phyloP scores from a whole-genome alignment of 2,888 invertebrate genomes.

The Drosophila yooni region DNA sequence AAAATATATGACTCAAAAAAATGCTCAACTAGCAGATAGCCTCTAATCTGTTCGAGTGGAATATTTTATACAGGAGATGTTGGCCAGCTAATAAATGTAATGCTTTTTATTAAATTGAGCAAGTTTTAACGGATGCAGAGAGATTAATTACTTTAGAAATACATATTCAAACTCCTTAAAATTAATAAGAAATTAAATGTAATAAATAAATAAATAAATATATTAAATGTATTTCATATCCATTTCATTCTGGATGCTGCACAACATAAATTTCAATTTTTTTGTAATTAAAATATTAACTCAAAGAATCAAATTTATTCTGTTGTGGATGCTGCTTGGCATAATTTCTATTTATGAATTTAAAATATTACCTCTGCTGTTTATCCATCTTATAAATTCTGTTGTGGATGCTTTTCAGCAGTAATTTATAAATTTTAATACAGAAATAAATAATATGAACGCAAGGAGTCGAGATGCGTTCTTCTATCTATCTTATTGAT shows the following conservation, averaged over 20 bases:
- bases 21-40: slow-evolving; percentile 3
- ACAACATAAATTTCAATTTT: not conserved
- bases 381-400: not conserved
- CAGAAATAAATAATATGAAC: not conserved
- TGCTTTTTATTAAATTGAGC: not conserved
- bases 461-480: not conserved
- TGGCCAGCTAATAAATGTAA: not conserved
- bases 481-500: not conserved
- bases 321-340: not conserved
- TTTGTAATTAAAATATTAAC: not conserved
- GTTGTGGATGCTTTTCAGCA: not conserved
- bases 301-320: not conserved
- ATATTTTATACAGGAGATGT: not conserved
- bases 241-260: not conserved
- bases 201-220: not conserved
- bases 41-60: not conserved
- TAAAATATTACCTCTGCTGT: not conserved
- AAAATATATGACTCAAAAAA: slow-evolving; percentile 2
- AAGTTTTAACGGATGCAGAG: not conserved
- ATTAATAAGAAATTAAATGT: not conserved
- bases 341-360: not conserved
- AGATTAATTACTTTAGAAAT: not conserved
- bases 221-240: not conserved
- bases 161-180: not conserved
- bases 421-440: not conserved